Evolutionary conservation across 2,888 invertebrate genomes (phyloP), one percentile per base, ranked within the genome.

Genomic region (Sphinx pinastri): DNA sequence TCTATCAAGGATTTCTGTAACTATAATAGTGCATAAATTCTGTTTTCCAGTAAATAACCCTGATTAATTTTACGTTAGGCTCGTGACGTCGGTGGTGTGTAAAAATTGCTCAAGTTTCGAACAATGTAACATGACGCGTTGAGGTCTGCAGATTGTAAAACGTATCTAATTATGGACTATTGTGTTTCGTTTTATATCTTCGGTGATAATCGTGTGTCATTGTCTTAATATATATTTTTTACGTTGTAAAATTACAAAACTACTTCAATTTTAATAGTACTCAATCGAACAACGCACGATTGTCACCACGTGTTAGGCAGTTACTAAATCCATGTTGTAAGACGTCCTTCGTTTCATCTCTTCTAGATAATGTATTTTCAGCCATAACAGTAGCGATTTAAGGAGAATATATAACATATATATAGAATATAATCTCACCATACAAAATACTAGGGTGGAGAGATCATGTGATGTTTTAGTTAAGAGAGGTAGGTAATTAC

Each of bases 341-440:
- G 11, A 60, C 14, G 12, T 47, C 7, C 25, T 57, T 57, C 25
- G 2, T 25, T 2, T 63, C 47, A 59, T 68, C 49, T 59, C 47
- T n/a, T 58, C 25, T 47, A 49, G 49, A 45, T 31, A 51, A 38
- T 68, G 49, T 59, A 57, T 49, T 76, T 72, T 81, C 72, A 77
- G 81, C 80, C 79, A 81, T 84, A 80, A 78, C 81, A 78, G 71
- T 80, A 80, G 73, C 71, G 68, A 70, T 75, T 74, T 67, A 67
- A 49, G 31, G 45, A 67, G 49, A 55, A 14, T 67, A 67, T 67
- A n/a, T 54, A 54, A 45, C 16, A 52, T 38, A 14, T 38, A 58
- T 57, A 12, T 52, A 31, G 31, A 38, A 54, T 68, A 38, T 57
- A 63, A 63, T 63, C 19, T 63, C 63, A 49, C 57, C 11, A 19